A percentile compares a stretch with the other conserved stretches of the same genome.
Evolutionary conservation across 2,113 vertebrate genomes (phyloP).

Genomic region (Cygnus buccinator): DNA sequence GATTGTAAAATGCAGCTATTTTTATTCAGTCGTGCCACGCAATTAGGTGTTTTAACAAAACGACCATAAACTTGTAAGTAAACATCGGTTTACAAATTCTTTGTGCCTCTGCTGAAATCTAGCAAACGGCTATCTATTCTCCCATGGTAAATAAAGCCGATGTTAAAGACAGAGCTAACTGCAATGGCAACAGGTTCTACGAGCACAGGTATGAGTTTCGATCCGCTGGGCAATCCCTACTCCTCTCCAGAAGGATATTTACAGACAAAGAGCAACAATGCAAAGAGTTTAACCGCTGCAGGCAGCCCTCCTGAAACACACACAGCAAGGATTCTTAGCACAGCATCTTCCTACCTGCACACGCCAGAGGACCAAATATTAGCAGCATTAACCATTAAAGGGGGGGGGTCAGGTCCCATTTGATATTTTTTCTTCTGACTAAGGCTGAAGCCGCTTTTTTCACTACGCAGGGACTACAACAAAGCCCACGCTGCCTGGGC

Average conservation of each 20-base stretch:
- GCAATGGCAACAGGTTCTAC: neutral
- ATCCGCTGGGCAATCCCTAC: neutral
- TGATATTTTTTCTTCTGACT: slow-evolving; percentile 62
- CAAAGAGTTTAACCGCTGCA: slow-evolving; percentile 53
- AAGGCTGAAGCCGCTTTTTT: slow-evolving; percentile 60
- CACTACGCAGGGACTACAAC: slow-evolving; percentile 74
- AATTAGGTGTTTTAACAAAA: neutral
- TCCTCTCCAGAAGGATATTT: slow-evolving; percentile 22
- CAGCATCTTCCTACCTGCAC: slow-evolving; percentile 72
- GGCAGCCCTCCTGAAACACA: slow-evolving; percentile 24
- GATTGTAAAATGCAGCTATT: neutral
- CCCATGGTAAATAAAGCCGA: neutral
- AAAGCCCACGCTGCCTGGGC: slow-evolving; percentile 77
- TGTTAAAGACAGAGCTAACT: neutral
- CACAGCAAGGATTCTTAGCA: slow-evolving; percentile 23
- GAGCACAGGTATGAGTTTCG: slow-evolving; percentile 24
- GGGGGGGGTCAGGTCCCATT: slow-evolving; percentile 45
- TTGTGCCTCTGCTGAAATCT: neutral
- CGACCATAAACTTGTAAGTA: neutral
- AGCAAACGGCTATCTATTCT: neutral
- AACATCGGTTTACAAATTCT: neutral
- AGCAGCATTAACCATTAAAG: slow-evolving; percentile 54
- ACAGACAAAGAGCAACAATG: slow-evolving; percentile 61
- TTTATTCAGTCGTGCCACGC: neutral
- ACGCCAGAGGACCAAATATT: slow-evolving; percentile 49